phyloP scores from a whole-genome alignment of 1,140 invertebrate genomes.

The Drosophila novamexicana region DNA sequence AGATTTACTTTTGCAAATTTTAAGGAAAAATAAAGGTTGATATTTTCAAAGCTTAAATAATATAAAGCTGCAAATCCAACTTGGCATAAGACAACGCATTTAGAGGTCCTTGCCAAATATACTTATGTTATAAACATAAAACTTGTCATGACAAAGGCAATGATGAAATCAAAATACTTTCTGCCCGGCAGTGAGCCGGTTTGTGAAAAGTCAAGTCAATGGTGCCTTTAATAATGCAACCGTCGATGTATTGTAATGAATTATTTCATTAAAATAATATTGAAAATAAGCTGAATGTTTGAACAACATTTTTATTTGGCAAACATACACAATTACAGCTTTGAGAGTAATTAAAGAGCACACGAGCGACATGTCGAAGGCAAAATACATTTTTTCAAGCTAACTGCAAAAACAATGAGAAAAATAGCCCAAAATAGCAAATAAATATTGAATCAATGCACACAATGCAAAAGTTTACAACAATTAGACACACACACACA shows the following conservation, averaged over 20 bases:
- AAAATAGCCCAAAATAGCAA: conserved; percentile 27
- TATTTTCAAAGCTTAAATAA: too few species aligned
- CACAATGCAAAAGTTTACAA: conserved; percentile 24
- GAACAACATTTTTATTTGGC: conserved; percentile 33
- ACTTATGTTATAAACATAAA: too few species aligned
- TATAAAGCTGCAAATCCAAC: too few species aligned
- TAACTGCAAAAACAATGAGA: not conserved
- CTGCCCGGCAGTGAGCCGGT: not conserved
- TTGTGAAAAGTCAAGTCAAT: not conserved
- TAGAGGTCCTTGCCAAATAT: too few species aligned
- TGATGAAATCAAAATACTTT: not conserved
- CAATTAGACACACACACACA: conserved; percentile 8
- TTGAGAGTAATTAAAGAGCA: conserved; percentile 45
- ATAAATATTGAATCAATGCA: conserved; percentile 45
- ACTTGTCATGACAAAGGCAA: too few species aligned
- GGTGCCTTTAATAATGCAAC: conserved; percentile 33
- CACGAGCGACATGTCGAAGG: conserved; percentile 11
- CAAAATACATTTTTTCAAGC: conserved; percentile 20
- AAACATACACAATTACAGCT: conserved; percentile 32
- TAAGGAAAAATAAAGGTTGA: too few species aligned
- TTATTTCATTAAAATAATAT: conserved; percentile 72
- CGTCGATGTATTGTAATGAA: conserved; percentile 55
- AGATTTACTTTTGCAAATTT: too few species aligned
- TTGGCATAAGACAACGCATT: too few species aligned
- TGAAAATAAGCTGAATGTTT: conserved; percentile 33